Base-by-base conservation (phyloP, 1,140 invertebrate genomes). In the Wasmannia auropunctata region DNA sequence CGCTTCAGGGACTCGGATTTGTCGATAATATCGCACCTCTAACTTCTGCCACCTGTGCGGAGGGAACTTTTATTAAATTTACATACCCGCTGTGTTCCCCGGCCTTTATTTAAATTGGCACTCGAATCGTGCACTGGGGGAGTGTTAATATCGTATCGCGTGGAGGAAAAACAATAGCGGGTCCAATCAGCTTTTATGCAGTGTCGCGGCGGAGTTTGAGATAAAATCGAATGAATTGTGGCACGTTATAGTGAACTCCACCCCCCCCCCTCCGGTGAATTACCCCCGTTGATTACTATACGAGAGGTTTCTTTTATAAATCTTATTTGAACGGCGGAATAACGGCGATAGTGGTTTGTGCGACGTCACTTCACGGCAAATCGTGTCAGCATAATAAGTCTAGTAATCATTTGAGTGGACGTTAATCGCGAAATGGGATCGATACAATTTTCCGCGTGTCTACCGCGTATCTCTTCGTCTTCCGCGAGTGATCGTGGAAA, bases 61-160 rank as follows among this genome's bases (percentile, higher is more conserved):
- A 58, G 37, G 37, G 79, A 81, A 72, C 79, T 83, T 83, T 83
- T 83, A 83, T 83, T 72, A 83, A 83, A 83, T 83, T 83, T 83
- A 80, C 77, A 80, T 83, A 58, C 67, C 25, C 37, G 25, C 51
- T 58, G 37, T 72, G 62, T 80, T 80, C 40, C n/a, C 51, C 67
- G 16, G 67, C 37, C 37, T 83, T 58, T 58, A 83, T 83, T 83
- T 74, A 72, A 83, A 83, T 83, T 43, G 79, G 37, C 51, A 83
- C 56, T 74, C 51, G 25, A 43, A 83, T 83, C 37, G 51, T 28
- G 79, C 51, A 58, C 69, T n/a, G 58, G 11, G 31, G 25, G 67
- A 58, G 37, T 19, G 34, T 72, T 40, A 83, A 58, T 72, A 83
- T n/a, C 37, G 49, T 46, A 58, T 58, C 51, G 37, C 67, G 25